Base-by-base conservation (phyloP, 2,113 vertebrate genomes). In the Thinocorus orbignyianus region DNA sequence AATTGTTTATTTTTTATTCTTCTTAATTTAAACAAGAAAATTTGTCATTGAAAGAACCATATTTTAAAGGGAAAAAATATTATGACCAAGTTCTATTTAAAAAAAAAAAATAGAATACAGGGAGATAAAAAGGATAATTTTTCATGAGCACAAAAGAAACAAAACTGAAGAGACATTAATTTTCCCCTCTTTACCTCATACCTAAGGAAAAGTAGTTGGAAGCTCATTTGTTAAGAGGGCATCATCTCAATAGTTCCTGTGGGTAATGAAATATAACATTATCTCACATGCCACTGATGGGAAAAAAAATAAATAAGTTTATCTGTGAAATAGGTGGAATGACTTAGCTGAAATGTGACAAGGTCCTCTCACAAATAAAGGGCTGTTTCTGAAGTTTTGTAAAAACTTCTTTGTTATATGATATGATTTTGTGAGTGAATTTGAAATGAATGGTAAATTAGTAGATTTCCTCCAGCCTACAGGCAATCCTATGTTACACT, bases 41-140 rank as follows among this genome's bases (percentile, higher is more conserved):
- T 30, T 0, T 30, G 3, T 24, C 0, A 55, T 17, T 76, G 19
- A 74, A 82, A 85, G 4, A 81, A 66, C 1, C 0, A 2, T 16
- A 4, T 19, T 24, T 24, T 72, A 23, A 8, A 17, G 6, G 22
- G 7, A 65, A 90, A 85, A 81, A 28, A 15, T 42, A 25, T 9
- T 37, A 31, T 60, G 15, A 60, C 6, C 4, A 78, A 25, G 2
- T 31, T 65, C 17, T 49, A n/a, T 25, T 19, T 2, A 62, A 70
- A 35, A 88, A 72, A 55, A 33, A 1, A 20, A 41, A 44, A 42
- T 9, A 79, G 20, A 68, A 48, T 76, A 58, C 6, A 42, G 8
- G 23, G 15, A 42, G 4, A 46, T 55, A 72, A 35, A 2, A 79
- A 37, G 3, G 3, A 15, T 44, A 41, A 22, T 70, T 82, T 84